Percentiles rank a stretch among this genome's conserved stretches.
phyloP scores from a whole-genome alignment of 2,797 vertebrate species.

The Anguilla megastoma region DNA sequence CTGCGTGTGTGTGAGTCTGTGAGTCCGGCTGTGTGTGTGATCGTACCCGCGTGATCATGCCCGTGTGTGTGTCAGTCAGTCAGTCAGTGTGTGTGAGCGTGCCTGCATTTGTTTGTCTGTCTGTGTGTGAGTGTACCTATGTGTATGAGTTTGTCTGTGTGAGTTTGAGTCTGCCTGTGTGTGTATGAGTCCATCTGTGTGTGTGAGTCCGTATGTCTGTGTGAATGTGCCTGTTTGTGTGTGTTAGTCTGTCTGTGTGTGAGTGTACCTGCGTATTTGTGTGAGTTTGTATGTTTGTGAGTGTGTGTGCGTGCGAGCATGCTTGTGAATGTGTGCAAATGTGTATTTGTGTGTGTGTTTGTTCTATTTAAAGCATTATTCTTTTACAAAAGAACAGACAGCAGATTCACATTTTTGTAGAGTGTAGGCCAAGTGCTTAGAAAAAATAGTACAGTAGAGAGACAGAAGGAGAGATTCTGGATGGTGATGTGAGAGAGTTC shows the following conservation, averaged over 20 bases:
- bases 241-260: neutral
- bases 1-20: neutral
- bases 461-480: neutral
- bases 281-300: neutral
- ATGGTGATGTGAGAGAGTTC: neutral
- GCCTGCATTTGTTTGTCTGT: neutral
- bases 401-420: neutral
- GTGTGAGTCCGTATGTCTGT: neutral
- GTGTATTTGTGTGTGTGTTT: no score
- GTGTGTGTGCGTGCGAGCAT: neutral
- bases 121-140: neutral
- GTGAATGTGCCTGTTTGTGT: neutral
- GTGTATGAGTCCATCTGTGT: neutral
- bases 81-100: neutral
- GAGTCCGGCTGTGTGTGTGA: no score
- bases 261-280: neutral
- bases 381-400: neutral
- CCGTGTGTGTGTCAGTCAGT: neutral
- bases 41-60: no score
- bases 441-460: neutral
- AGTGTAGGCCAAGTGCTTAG: neutral
- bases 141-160: neutral
- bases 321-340: neutral
- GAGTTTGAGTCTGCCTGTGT: neutral
- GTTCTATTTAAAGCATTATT: neutral